phyloP scores from a whole-genome alignment of 2,888 invertebrate species.

The Trachelus tabidus region DNA sequence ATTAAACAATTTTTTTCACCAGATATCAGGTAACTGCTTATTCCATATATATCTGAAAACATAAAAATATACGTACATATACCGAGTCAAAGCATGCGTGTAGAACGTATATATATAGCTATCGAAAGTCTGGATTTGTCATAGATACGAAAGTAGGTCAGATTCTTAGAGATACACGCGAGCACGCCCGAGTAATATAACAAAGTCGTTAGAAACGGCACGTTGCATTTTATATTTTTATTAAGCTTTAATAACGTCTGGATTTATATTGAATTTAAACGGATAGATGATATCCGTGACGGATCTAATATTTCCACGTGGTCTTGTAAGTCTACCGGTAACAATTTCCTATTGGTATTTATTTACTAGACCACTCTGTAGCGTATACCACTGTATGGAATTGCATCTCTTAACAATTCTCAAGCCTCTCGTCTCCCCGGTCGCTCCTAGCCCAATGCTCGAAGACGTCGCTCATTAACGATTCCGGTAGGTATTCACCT shows the following conservation, averaged over 20 bases:
- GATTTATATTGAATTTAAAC: neutral
- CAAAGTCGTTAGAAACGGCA: neutral
- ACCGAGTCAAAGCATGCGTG: neutral
- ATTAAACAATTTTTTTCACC: no score
- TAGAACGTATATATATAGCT: neutral
- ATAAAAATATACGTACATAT: neutral
- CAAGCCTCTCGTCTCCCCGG: neutral
- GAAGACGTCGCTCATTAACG: neutral
- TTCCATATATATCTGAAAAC: neutral
- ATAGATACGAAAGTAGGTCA: neutral
- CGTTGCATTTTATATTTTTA: neutral
- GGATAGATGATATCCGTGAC: constrained; percentile 42
- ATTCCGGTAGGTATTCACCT: neutral
- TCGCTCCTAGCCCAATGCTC: neutral
- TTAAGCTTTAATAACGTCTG: neutral
- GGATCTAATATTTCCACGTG: constrained; percentile 42
- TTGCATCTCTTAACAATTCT: neutral
- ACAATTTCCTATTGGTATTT: neutral
- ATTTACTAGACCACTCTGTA: neutral
- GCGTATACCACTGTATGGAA: neutral
- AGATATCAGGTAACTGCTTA: neutral
- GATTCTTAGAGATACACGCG: neutral
- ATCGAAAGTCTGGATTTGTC: neutral
- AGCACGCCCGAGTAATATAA: neutral
- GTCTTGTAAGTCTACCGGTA: constrained; percentile 4